A percentile compares a stretch with the other conserved stretches of the same genome.
phyloP scores from a whole-genome alignment of 2,888 invertebrate species.

The Steinernema hermaphroditum region DNA sequence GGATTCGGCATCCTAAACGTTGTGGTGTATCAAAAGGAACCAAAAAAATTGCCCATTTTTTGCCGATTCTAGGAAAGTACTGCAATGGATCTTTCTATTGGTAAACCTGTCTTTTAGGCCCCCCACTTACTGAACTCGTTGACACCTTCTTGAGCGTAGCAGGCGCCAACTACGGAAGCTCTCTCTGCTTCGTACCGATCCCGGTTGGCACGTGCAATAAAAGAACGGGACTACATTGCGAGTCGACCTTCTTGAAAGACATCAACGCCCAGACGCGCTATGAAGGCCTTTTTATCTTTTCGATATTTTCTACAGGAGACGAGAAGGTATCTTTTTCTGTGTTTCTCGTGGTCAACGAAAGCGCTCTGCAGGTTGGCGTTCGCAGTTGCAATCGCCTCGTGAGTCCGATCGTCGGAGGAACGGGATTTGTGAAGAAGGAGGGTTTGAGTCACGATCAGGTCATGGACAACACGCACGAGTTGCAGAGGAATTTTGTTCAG shows the following conservation, averaged over 20 bases:
- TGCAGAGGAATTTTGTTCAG: slow-evolving; percentile 62
- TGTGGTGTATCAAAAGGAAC: too few species aligned
- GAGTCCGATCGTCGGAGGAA: slow-evolving; percentile 59
- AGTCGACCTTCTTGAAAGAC: slow-evolving; percentile 62
- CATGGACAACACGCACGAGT: slow-evolving; percentile 58
- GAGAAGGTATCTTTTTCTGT: slow-evolving; percentile 50
- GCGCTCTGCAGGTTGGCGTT: slow-evolving; percentile 38
- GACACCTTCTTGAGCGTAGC: slow-evolving; percentile 65
- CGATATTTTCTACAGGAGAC: slow-evolving; percentile 62
- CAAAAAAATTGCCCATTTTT: too few species aligned
- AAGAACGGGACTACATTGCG: slow-evolving; percentile 61
- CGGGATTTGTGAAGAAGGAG: slow-evolving; percentile 58
- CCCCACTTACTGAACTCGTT: slow-evolving; percentile 63
- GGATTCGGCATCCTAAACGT: too few species aligned
- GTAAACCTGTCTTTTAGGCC: too few species aligned
- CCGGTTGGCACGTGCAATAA: slow-evolving; percentile 63
- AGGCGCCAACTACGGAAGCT: slow-evolving; percentile 63
- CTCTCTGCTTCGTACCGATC: slow-evolving; percentile 62
- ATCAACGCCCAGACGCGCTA: slow-evolving; percentile 58
- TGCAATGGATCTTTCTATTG: too few species aligned
- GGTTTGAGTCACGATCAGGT: slow-evolving; percentile 48
- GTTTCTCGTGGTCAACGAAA: background rate
- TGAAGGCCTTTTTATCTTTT: slow-evolving; percentile 60
- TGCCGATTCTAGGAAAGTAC: too few species aligned
- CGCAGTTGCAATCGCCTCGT: slow-evolving; percentile 39